Evolutionary conservation across 2,888 invertebrate genomes (phyloP).

Genomic region (Caradrina clavipalpis): DNA sequence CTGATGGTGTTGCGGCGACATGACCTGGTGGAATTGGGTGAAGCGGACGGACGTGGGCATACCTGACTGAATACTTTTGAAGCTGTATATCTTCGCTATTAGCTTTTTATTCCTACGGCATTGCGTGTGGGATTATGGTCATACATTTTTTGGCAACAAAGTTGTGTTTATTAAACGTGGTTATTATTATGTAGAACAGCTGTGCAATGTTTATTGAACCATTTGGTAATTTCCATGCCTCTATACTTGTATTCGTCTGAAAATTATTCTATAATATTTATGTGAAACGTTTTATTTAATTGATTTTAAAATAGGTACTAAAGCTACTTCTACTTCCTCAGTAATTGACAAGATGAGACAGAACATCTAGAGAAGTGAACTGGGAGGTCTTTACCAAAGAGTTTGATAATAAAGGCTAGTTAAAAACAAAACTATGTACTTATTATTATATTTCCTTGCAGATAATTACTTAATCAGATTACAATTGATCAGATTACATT

Average conservation of each 20-base stretch:
- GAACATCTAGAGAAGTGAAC: too few species aligned
- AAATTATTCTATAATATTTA: constrained; percentile 11
- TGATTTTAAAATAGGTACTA: neutral
- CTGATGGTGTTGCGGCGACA: constrained; percentile 43
- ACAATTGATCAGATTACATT: too few species aligned
- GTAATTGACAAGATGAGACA: too few species aligned
- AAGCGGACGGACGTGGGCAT: constrained; percentile 59
- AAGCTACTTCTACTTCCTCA: too few species aligned
- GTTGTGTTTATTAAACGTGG: constrained; percentile 8
- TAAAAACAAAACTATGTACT: too few species aligned
- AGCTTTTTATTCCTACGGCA: constrained; percentile 8
- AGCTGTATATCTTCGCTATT: constrained; percentile 6
- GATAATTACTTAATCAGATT: too few species aligned
- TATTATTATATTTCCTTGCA: too few species aligned
- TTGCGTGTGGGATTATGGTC: neutral
- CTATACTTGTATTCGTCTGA: neutral
- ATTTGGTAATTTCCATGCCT: neutral
- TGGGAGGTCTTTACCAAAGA: too few species aligned
- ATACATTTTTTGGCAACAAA: neutral
- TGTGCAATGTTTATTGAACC: constrained; percentile 26
- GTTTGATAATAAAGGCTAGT: too few species aligned
- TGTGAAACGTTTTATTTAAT: neutral
- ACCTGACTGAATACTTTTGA: constrained; percentile 47
- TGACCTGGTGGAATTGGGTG: constrained; percentile 61
- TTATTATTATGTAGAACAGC: constrained; percentile 36